Base-by-base conservation (phyloP, 2,797 vertebrate genomes). In the Lophotriccus pileatus region DNA sequence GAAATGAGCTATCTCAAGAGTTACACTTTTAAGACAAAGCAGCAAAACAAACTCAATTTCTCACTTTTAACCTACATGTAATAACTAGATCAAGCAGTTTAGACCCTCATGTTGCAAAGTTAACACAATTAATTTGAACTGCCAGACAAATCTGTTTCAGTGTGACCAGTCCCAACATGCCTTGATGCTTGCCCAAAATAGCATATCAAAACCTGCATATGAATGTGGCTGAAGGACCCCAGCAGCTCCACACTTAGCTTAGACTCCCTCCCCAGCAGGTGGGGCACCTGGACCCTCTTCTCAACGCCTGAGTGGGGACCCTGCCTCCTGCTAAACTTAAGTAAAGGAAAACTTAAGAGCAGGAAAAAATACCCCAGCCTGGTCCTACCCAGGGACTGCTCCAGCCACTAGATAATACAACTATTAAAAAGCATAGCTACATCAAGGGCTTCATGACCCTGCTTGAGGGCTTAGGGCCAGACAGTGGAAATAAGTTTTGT, bases 21-120 rank as follows among this genome's bases (percentile, higher is more conserved):
- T 32, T 87, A 82, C 2, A 70, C 93, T 95, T 97, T 88, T 58
- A 87, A 76, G n/a, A 69, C 22, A 68, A 95, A 92, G 20, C 58
- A 96, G 55, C 43, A 49, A 95, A 94, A 59, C 56, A 50, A 46
- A 73, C 20, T 93, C 32, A 8, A 79, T 76, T 90, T 94, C 53
- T 80, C 39, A 58, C 64, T 75, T 83, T 37, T 30, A 49, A 20
- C 32, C 47, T 46, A 67, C 14, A 36, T 47, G 20, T 20, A 64
- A 41, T 19, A 85, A 60, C 25, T 50, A 76, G 7, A 41, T 41
- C 14, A 72, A 87, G 23, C 23, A 58, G 43, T 85, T 87, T 23
- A 69, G 22, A 63, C 25, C 14, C 41, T 91, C 50, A n/a, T 1
- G 16, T 55, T 73, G 36, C 34, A 39, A 84, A 87, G 46, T 39